These are phyloP conservation scores for Delia radicum DNA, from an alignment of 1,140 invertebrate genomes.

Conservation along the genomic window DNA sequence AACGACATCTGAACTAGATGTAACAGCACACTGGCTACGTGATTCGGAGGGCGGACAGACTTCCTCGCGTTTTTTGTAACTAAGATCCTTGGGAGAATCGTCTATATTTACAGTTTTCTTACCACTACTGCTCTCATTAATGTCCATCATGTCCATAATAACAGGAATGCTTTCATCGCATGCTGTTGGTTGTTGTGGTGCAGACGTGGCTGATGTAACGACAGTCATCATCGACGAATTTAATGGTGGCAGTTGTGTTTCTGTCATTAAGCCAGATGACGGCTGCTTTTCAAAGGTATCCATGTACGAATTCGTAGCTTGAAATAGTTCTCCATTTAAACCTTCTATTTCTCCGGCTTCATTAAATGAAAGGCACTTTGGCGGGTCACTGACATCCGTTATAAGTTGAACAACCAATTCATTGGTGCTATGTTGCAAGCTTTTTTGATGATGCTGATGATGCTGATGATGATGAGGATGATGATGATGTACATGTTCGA, in stretches of 20 bases:
- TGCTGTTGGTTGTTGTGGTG: not conserved
- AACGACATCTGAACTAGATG: slow-evolving; percentile 46
- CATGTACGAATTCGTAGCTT: slow-evolving; percentile 32
- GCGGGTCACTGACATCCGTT: slow-evolving; percentile 44
- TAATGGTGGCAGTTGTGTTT: not conserved
- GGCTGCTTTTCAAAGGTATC: slow-evolving; percentile 49
- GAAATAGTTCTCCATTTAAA: slow-evolving; percentile 49
- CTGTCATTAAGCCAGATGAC: not conserved
- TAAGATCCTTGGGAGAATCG: slow-evolving; percentile 62
- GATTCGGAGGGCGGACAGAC: slow-evolving; percentile 50
- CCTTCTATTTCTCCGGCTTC: slow-evolving; percentile 54
- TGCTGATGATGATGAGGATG: no score
- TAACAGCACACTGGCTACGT: slow-evolving; percentile 51
- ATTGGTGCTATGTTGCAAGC: slow-evolving; percentile 16
- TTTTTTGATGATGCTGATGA: slow-evolving; percentile 22
- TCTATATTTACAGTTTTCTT: slow-evolving; percentile 35
- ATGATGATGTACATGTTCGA: no score
- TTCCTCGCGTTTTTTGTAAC: slow-evolving; percentile 58
- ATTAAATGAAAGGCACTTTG: slow-evolving; percentile 53
- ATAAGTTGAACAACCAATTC: slow-evolving; percentile 28
- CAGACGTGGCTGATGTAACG: not conserved
- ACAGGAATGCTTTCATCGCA: not conserved
- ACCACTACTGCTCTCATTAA: not conserved
- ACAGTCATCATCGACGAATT: not conserved
- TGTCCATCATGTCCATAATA: not conserved